Percentiles rank a stretch among this genome's conserved stretches.
Evolutionary conservation across 2,797 vertebrate genomes (phyloP).

Genomic region (Champsocephalus gunnari): DNA sequence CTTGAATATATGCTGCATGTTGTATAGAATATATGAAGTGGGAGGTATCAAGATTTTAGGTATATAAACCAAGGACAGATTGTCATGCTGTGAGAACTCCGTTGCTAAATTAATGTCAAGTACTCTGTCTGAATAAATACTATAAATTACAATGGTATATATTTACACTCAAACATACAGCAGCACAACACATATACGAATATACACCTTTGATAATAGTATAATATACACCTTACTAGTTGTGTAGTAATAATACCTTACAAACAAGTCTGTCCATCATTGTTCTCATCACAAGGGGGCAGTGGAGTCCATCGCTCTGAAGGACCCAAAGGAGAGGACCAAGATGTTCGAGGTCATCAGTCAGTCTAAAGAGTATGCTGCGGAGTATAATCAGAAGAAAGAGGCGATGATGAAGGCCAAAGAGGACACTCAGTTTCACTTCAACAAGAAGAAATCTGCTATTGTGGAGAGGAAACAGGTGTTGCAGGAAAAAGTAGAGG

Average conservation of each 20-base stretch:
- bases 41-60: background rate
- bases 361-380: constrained; percentile 86
- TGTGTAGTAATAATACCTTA: background rate
- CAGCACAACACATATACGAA: background rate
- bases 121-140: background rate
- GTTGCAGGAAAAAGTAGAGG: constrained; percentile 91
- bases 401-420: constrained; percentile 88
- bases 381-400: constrained; percentile 90
- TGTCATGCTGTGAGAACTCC: background rate
- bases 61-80: background rate
- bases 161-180: no score
- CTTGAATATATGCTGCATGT: background rate
- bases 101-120: background rate
- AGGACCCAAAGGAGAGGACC: constrained; percentile 91
- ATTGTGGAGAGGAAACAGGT: constrained; percentile 89
- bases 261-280: background rate
- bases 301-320: constrained; percentile 94
- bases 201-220: background rate
- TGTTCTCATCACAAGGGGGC: constrained; percentile 84
- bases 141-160: background rate
- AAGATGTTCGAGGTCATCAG: constrained; percentile 94
- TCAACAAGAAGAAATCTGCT: constrained; percentile 90
- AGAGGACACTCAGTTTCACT: constrained; percentile 91
- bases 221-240: background rate
- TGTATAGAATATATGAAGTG: background rate